Evolutionary conservation across 1,140 invertebrate species (phyloP), one percentile per base, ranked within the genome.

Genomic region (Drosophila pseudoobscura): DNA sequence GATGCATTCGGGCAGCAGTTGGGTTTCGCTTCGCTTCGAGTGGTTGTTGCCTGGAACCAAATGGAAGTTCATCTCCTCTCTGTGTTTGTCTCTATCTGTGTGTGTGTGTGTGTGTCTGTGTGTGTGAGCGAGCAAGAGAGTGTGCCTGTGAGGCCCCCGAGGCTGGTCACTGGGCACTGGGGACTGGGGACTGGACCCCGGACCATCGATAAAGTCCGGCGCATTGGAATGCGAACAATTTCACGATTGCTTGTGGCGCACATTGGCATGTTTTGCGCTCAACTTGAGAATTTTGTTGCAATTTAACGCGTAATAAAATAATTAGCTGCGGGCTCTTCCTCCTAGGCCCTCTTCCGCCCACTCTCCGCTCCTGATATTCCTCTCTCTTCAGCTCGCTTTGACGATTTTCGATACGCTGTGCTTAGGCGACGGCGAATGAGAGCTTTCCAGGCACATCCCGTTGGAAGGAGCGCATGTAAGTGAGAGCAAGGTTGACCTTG

Each of bases 221-320:
- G 60, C 78, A 71, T 64, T 60, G 80, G 80, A 85, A 85, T 85
- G 80, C 78, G 53, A 85, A 82, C 82, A 87, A 85, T 85, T 87
- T 85, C 78, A 85, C 80, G 80, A 85, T 85, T 88, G 82, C 83
- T 78, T 71, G 80, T 85, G 80, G 78, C 82, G 82, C 82, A 87
- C 78, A 85, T 77, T 73, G 82, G 78, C 80, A 88, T 87, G 61
- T 82, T 87, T 80, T 73, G 82, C 69, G 83, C 80, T 75, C 66
- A 78, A 68, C 59, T 61, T 56, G 71, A 85, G 78, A 87, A 87
- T 84, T 85, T 78, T 82, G 83, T 85, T 88, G 83, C 78, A 88
- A 85, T 85, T 85, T 85, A 85, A 87, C 82, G 80, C 82, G 82
- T 85, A 87, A 85, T 85, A 85, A 85, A 85, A 85, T 85, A 87